These are phyloP conservation scores for Acanthaster planci DNA, from an alignment of 35 echinoderm and acorn worm genomes.

Conservation along the genomic window DNA sequence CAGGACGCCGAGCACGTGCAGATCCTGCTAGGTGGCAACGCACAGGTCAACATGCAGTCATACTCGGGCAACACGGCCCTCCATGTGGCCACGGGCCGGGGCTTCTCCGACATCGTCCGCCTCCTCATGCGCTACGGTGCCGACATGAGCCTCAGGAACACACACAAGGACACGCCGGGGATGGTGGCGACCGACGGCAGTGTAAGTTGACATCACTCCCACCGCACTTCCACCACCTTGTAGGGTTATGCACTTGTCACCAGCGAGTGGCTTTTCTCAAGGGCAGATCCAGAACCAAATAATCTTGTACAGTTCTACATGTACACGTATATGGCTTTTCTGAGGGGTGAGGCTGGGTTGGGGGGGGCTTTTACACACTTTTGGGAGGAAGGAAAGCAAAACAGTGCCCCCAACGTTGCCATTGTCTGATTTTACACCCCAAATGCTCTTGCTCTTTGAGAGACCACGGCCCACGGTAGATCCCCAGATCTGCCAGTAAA, in stretches of 20 bases:
- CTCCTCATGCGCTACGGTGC: constrained; percentile 83
- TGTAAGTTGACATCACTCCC: constrained; percentile 36
- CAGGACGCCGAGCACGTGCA: constrained; percentile 68
- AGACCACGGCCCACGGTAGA: too few relatives aligned
- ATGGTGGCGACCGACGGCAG: constrained; percentile 71
- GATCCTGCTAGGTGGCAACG: constrained; percentile 61
- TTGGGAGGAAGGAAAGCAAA: too few relatives aligned
- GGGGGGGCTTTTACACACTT: too few relatives aligned
- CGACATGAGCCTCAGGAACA: constrained; percentile 96
- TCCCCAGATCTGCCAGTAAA: too few relatives aligned
- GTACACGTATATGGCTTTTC: too few relatives aligned
- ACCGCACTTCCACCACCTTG: not conserved
- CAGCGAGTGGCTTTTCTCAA: too few relatives aligned
- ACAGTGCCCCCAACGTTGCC: too few relatives aligned
- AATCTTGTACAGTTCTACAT: too few relatives aligned
- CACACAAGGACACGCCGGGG: constrained; percentile 82
- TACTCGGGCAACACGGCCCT: constrained; percentile 98
- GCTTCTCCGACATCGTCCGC: constrained; percentile 81
- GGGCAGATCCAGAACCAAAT: too few relatives aligned
- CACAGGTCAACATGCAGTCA: constrained; percentile 90
- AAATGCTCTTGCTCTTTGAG: too few relatives aligned
- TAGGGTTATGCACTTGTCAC: not conserved
- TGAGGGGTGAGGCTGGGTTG: too few relatives aligned
- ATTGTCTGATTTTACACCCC: too few relatives aligned
- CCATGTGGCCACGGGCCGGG: constrained; percentile 90